Evolutionary conservation across 92 coral and sea anemone species (phyloP).

Genomic region (Chrysogorgia sp.): DNA sequence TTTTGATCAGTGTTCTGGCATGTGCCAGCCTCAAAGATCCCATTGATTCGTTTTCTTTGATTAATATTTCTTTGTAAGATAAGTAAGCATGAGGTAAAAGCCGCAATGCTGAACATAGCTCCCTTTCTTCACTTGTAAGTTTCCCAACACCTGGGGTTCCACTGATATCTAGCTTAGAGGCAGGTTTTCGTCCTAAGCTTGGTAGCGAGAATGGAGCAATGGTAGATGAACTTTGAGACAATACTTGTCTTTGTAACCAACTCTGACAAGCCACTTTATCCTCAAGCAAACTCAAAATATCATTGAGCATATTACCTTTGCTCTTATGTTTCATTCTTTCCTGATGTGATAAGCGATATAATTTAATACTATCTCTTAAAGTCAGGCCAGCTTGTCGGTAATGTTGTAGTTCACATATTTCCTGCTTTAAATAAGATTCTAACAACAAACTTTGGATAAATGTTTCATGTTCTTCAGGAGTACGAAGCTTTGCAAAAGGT

Average conservation of each 20-base stretch:
- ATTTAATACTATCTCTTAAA: conserved; percentile 33
- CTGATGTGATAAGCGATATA: conserved; percentile 14
- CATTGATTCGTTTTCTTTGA: conserved; percentile 77
- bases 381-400: conserved; percentile 87
- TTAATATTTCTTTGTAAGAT: conserved; percentile 75
- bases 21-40: conserved; percentile 90
- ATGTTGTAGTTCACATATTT: conserved; percentile 74
- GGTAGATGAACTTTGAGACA: conserved; percentile 59
- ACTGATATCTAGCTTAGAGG: conserved; percentile 84
- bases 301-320: conserved; percentile 28
- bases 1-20: conserved; percentile 86
- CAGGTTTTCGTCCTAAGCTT: conserved; percentile 91
- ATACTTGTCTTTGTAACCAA: conserved; percentile 93
- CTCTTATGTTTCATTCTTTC: conserved; percentile 20
- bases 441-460: conserved; percentile 83
- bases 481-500: conserved; percentile 83
- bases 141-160: conserved; percentile 95
- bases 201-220: conserved; percentile 83
- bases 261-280: conserved; percentile 88
- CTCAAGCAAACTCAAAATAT: conserved; percentile 56
- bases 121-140: conserved; percentile 76
- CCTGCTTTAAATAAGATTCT: conserved; percentile 78
- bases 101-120: conserved; percentile 85
- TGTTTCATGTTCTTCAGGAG: conserved; percentile 90
- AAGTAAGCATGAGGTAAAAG: conserved; percentile 82